Evolutionary conservation across 2,113 vertebrate genomes (phyloP).

Genomic region (Gallinago undulata): DNA sequence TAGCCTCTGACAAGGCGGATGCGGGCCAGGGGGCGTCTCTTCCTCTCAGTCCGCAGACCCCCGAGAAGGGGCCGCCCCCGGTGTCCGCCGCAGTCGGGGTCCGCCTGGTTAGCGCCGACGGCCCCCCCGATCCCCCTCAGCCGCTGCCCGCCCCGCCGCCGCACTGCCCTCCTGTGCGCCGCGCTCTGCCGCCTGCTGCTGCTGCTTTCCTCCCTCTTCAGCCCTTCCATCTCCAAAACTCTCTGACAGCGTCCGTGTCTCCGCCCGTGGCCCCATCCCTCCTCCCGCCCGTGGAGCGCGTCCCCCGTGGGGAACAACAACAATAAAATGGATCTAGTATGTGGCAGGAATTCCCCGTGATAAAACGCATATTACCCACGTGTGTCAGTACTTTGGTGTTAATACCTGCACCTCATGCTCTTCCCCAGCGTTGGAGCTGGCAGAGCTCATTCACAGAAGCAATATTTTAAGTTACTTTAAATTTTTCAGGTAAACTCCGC

Average conservation of each 20-base stretch:
- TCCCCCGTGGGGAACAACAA: neutral
- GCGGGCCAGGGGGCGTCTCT: accelerated
- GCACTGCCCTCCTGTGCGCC: accelerated
- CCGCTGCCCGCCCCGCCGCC: too few relatives aligned
- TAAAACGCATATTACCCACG: accelerated
- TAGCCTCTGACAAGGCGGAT: neutral
- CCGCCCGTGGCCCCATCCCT: neutral
- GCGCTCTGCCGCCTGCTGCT: neutral
- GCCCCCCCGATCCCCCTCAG: neutral
- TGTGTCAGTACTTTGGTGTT: neutral
- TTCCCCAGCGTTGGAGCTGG: neutral
- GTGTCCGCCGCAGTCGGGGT: too few relatives aligned
- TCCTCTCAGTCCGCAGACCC: accelerated
- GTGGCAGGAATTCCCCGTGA: neutral
- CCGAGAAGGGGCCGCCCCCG: too few relatives aligned
- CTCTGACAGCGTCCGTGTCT: neutral
- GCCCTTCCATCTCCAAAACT: neutral
- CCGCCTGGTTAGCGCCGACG: neutral
- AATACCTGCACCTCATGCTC: neutral
- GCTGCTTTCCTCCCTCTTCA: neutral
- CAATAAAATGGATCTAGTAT: too few relatives aligned
- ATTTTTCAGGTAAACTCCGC: neutral
- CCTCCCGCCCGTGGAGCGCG: neutral
- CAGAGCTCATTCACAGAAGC: neutral
- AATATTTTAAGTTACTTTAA: neutral